A percentile compares a stretch with the other conserved stretches of the same genome.
phyloP scores from a whole-genome alignment of 2,113 vertebrate genomes.

The Delphinapterus leucas region DNA sequence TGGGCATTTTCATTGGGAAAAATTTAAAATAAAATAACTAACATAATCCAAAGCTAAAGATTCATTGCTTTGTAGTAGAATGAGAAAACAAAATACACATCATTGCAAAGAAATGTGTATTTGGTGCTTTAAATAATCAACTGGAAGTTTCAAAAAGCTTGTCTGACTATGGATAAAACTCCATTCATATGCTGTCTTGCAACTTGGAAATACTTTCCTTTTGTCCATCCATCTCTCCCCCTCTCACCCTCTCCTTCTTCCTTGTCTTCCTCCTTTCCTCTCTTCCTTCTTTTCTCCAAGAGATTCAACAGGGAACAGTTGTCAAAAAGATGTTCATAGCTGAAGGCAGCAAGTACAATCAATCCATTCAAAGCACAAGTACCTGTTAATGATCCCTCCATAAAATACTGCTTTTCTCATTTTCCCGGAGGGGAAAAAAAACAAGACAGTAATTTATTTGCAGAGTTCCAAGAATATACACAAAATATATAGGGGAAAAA shows the following conservation, averaged over 20 bases:
- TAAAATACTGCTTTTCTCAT: not conserved
- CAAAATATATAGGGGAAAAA: not conserved
- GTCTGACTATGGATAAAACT: not conserved
- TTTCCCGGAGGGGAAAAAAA: not conserved
- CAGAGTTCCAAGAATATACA: not conserved
- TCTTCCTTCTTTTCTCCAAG: not conserved
- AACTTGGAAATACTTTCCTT: not conserved
- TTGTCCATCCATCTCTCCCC: too few relatives aligned
- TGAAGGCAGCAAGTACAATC: not conserved
- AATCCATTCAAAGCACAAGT: not conserved
- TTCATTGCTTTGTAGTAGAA: not conserved
- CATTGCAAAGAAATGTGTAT: not conserved
- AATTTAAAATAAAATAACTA: not conserved
- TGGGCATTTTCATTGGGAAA: not conserved
- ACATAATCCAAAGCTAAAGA: not conserved
- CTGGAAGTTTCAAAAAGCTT: not conserved
- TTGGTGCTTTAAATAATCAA: not conserved
- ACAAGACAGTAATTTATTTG: not conserved
- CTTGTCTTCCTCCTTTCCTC: not conserved
- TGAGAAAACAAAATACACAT: not conserved
- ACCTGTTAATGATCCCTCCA: not conserved
- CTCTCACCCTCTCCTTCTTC: fast-evolving
- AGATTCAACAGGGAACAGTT: not conserved
- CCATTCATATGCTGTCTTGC: not conserved
- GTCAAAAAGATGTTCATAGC: not conserved